Evolutionary conservation across 2,113 vertebrate species (phyloP).

Genomic region (Rostratula benghalensis): DNA sequence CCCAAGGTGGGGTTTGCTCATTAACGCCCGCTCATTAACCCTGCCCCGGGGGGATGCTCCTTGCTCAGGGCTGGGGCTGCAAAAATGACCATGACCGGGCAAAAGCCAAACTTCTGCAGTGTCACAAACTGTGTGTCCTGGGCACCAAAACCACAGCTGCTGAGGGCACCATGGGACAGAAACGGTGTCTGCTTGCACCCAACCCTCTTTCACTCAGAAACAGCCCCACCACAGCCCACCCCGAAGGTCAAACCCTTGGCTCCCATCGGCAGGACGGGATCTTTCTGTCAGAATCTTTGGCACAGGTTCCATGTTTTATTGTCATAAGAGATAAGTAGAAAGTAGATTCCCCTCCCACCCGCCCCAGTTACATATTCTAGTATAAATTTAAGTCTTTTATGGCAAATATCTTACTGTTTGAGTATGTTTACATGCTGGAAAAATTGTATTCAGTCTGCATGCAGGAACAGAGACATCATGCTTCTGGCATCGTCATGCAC

Average conservation of each 20-base stretch:
- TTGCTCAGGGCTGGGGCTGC: not conserved
- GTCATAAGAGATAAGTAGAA: slow-evolving; percentile 37
- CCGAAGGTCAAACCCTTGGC: accelerated
- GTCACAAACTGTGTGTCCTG: not conserved
- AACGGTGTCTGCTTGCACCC: accelerated
- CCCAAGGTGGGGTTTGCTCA: accelerated
- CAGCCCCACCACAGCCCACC: accelerated
- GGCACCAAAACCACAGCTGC: accelerated
- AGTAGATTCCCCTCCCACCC: not conserved
- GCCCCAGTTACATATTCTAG: not conserved
- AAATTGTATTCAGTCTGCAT: not conserved
- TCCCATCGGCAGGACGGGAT: not conserved
- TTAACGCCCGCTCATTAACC: too few relatives aligned
- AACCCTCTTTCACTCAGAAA: accelerated
- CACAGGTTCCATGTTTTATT: slow-evolving; percentile 38
- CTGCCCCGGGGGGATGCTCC: not conserved
- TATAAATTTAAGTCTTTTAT: slow-evolving; percentile 18
- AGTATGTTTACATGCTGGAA: slow-evolving; percentile 25
- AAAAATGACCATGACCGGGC: not conserved
- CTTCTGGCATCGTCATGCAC: slow-evolving; percentile 3
- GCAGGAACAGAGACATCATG: slow-evolving; percentile 20
- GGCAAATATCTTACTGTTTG: slow-evolving; percentile 40
- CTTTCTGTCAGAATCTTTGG: slow-evolving; percentile 44
- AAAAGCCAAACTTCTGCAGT: not conserved
- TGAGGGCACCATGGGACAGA: not conserved